Base-by-base conservation (phyloP, 1,140 invertebrate species). In the Pinna nobilis region DNA sequence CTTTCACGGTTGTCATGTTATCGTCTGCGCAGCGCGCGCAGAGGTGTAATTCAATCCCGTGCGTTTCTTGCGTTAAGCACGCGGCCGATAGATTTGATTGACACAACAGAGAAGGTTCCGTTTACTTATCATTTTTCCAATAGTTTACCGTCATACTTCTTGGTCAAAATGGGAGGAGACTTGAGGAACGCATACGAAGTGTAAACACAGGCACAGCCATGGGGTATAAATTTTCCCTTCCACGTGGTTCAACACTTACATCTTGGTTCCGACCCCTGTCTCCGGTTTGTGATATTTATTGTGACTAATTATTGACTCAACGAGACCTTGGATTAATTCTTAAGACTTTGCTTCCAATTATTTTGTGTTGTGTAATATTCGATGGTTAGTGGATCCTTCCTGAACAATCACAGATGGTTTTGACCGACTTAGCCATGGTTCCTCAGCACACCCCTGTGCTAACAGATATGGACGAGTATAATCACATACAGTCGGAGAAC, bases 341-440 rank as follows among this genome's bases (percentile, higher is more conserved):
- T n/a, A n/a, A n/a, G n/a, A n/a, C n/a, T n/a, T n/a, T n/a, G n/a
- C n/a, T n/a, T n/a, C n/a, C n/a, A n/a, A n/a, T n/a, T n/a, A n/a
- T n/a, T 59, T 59, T 59, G 55, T 59, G 33, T 59, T 59, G 13
- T 13, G 55, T 59, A 35, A 59, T 63, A 41, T 23, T 41, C 35
- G 39, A 63, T 35, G 39, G 1, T 20, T 41, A 35, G 9, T 44
- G 39, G 39, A 11, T 63, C 59, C 39, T 20, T 59, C 30, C 30
- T 30, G 25, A 5, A 18, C 32, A 20, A 44, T 44, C 9, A 44
- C n/a, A 44, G 39, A 63, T 39, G 39, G 35, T 63, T 6, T 35
- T 44, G 7, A 44, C 35, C 7, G 59, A 63, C 39, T 30, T 39
- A 63, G 44, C 59, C 35, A 63, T 63, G 59, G 39, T 63, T 63